Base-by-base conservation (phyloP, 1,140 invertebrate genomes). In the Geopemphigus sp. region DNA sequence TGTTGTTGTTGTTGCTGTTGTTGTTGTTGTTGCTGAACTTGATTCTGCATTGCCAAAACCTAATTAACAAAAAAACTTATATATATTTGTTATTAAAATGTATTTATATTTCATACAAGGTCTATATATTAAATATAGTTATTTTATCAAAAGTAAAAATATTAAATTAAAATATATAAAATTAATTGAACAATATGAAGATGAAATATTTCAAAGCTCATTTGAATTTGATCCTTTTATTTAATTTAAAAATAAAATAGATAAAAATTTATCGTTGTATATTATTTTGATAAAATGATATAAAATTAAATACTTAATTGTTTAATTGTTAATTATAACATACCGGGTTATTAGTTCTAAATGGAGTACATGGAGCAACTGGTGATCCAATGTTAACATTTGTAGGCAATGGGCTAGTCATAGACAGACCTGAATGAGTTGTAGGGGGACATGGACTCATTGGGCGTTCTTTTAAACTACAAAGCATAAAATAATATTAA, bases 381-480 rank as follows among this genome's bases (percentile, higher is more conserved):
- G 73, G 82, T n/a, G 82, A 81, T 12, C 82, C 82, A 29, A 83
- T 81, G 84, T 89, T 90, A 78, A 89, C 89, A 81, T 87, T 89
- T 81, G 86, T 88, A 47, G 88, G 86, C 26, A 89, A 81, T 12
- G 89, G 89, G 83, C 89, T 90, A 5, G 89, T 84, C 53, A 87
- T 82, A 19, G 86, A 86, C 26, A 86, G 78, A 24, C 82, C 81
- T 11, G 83, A 81, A 74, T 82, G 84, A 81, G 82, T 83, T 68
- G 80, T 80, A 66, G 81, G 85, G 8, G 84, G 83, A 0, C 83
- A 81, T 5, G 93, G 93, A 85, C 92, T 94, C 0, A 93, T 88
- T 1, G 93, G 91, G 54, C 92, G 87, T 84, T 95, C 93, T 84
- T 94, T 94, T n/a, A 94, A 85, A 83, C 91, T 92, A 83, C 87